Percentiles rank a stretch among this genome's conserved stretches.
Evolutionary conservation across 1,140 invertebrate genomes (phyloP).

Genomic region (Microplitis mediator): DNA sequence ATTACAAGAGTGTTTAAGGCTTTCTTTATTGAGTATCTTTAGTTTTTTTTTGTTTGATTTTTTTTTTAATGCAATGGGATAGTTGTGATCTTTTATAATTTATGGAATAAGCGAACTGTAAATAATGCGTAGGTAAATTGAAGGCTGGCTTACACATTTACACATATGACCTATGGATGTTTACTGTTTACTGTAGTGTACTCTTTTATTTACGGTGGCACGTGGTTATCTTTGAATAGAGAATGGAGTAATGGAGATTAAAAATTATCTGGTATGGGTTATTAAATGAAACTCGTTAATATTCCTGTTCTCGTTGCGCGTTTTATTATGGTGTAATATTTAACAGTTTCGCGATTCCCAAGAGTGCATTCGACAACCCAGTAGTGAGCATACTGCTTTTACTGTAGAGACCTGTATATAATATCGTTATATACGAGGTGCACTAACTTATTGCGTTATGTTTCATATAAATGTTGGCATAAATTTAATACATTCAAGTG

Average conservation of each 20-base stretch:
- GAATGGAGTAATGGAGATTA: too few relatives aligned
- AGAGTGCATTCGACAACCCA: not conserved
- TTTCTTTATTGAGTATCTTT: not conserved
- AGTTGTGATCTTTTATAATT: constrained; percentile 27
- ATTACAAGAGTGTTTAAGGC: not conserved
- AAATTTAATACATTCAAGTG: not conserved
- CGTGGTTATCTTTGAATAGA: too few relatives aligned
- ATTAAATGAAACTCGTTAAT: not conserved
- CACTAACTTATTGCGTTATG: constrained; percentile 10
- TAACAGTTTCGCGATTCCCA: not conserved
- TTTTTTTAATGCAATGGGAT: constrained; percentile 20
- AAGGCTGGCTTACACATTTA: constrained; percentile 32
- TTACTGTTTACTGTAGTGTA: too few relatives aligned
- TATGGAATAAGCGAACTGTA: not conserved
- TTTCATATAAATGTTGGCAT: constrained; percentile 1
- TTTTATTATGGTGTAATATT: not conserved
- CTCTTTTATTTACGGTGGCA: too few relatives aligned
- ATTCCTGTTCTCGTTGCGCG: not conserved
- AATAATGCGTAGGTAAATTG: constrained; percentile 23
- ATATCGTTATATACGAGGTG: not conserved
- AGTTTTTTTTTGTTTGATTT: not conserved
- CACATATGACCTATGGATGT: constrained; percentile 12
- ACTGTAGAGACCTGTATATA: not conserved
- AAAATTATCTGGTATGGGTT: not conserved
- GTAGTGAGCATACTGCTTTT: not conserved